These are phyloP conservation scores for Saccopteryx leptura DNA, from an alignment of 2,113 vertebrate genomes.

Conservation along the genomic window DNA sequence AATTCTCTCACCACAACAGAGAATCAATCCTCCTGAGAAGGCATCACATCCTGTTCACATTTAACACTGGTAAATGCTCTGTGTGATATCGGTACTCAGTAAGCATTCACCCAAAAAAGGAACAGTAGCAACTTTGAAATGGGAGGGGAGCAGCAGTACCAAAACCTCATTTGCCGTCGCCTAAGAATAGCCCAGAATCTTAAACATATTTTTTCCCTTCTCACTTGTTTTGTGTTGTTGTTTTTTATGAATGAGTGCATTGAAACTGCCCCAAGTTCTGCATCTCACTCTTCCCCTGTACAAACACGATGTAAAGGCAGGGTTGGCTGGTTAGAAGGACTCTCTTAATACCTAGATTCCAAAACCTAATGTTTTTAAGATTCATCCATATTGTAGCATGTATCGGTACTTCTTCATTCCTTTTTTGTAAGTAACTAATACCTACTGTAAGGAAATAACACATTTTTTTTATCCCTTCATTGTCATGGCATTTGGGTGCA, in stretches of 20 bases:
- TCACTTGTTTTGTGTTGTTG: background rate
- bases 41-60: accelerated
- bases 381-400: background rate
- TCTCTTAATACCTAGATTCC: background rate
- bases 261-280: background rate
- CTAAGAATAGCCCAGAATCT: background rate
- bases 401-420: background rate
- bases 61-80: background rate
- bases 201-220: background rate
- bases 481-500: background rate
- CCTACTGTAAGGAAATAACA: background rate
- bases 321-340: background rate
- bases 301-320: conserved; percentile 16
- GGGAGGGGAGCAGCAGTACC: background rate
- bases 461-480: background rate
- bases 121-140: background rate
- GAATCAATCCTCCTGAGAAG: background rate
- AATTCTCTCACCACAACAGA: background rate
- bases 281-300: background rate
- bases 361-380: background rate
- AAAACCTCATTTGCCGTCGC: background rate
- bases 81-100: background rate
- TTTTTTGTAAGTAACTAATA: background rate
- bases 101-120: background rate
- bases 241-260: background rate